phyloP scores from a whole-genome alignment of 2,888 invertebrate genomes.

The Leptopilina drosophilae region DNA sequence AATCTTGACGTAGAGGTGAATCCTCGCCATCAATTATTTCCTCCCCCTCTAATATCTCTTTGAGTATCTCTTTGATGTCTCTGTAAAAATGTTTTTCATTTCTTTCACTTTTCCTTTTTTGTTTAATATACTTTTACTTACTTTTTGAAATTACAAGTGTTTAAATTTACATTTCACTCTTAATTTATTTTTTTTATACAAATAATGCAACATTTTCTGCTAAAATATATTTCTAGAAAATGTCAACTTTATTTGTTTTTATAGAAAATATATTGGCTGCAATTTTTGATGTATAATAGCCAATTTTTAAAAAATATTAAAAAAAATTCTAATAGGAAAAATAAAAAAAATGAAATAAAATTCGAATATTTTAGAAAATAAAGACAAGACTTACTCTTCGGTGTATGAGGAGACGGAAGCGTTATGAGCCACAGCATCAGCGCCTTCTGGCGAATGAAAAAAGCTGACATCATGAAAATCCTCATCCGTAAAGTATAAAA shows the following conservation, averaged over 20 bases:
- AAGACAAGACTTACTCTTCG: constrained; percentile 65
- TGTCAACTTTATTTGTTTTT: not conserved
- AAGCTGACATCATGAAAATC: constrained; percentile 83
- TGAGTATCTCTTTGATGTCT: constrained; percentile 67
- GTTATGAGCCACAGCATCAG: constrained; percentile 78
- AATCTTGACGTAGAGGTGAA: constrained; percentile 71
- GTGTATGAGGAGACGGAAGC: constrained; percentile 64
- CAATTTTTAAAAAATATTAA: not conserved
- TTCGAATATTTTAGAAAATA: not conserved
- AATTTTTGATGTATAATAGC: not conserved
- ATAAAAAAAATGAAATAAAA: not conserved
- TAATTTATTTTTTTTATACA: not conserved
- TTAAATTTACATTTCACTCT: not conserved
- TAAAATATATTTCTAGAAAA: constrained; percentile 3
- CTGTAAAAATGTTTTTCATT: constrained; percentile 55
- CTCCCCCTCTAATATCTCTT: constrained; percentile 67
- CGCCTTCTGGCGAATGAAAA: constrained; percentile 80
- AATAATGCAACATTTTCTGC: constrained; percentile 23
- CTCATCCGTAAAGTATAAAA: constrained; percentile 83
- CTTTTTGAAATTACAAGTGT: too few relatives aligned
- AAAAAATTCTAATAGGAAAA: too few relatives aligned
- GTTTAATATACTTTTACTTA: not conserved
- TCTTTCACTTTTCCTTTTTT: not conserved
- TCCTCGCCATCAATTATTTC: constrained; percentile 63
- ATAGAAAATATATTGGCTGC: not conserved